phyloP scores from a whole-genome alignment of 2,113 vertebrate species.

The Oreochromis spilurus region DNA sequence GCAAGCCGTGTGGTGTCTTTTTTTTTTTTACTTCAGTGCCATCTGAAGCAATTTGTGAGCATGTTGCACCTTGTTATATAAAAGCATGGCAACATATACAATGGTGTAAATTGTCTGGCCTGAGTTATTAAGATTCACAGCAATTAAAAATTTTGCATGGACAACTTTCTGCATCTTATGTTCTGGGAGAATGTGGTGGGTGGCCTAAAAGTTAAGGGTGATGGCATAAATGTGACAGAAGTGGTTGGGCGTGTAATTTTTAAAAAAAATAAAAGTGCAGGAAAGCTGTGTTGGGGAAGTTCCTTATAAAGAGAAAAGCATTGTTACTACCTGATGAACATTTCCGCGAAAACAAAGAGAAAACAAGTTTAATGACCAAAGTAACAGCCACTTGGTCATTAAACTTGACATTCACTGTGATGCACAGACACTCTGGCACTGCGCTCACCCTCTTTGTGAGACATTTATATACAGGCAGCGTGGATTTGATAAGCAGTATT shows the following conservation, averaged over 20 bases:
- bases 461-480: background rate
- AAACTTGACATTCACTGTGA: constrained; percentile 29
- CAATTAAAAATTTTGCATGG: background rate
- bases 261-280: background rate
- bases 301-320: background rate
- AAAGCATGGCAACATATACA: background rate
- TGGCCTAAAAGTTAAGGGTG: background rate
- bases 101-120: background rate
- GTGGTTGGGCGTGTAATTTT: background rate
- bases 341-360: background rate
- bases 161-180: background rate
- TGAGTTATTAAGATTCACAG: background rate
- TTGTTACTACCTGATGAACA: background rate
- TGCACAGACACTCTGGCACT: background rate
- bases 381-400: background rate
- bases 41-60: background rate
- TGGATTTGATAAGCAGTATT: background rate
- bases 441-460: background rate
- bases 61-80: background rate
- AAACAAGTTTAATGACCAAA: background rate
- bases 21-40: background rate
- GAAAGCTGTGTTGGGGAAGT: background rate
- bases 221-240: background rate
- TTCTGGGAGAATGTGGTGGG: background rate
- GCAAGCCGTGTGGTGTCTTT: background rate